Evolutionary conservation across 2,113 vertebrate species (phyloP).

Genomic region (Phylloscopus trochilus): DNA sequence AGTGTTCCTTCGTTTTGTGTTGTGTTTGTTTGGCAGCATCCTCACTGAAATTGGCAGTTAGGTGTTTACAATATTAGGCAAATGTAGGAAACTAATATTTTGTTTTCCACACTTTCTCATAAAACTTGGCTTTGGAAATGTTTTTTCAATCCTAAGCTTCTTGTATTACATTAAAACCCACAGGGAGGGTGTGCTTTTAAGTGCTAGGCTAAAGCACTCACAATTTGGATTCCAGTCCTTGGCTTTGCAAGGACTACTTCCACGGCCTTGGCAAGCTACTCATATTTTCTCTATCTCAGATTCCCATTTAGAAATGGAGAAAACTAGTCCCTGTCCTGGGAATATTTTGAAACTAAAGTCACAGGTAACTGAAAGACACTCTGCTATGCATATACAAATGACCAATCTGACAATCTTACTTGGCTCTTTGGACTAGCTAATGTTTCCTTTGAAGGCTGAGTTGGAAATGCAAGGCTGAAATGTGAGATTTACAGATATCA

Average conservation of each 20-base stretch:
- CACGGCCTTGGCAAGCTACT: neutral
- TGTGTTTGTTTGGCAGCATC: neutral
- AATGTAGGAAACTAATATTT: neutral
- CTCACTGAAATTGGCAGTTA: neutral
- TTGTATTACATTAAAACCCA: neutral
- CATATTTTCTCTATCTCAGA: neutral
- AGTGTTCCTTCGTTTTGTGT: neutral
- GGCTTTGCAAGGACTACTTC: neutral
- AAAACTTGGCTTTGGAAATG: neutral
- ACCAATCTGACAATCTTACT: neutral
- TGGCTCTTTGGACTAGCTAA: neutral
- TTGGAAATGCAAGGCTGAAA: constrained; percentile 7
- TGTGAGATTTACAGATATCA: neutral
- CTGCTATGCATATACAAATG: neutral
- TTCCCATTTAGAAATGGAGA: neutral
- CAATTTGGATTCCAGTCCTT: neutral
- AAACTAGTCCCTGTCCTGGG: neutral
- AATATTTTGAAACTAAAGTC: constrained; percentile 19
- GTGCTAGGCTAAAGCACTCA: neutral
- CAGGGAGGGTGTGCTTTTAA: neutral
- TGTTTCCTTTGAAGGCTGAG: constrained; percentile 36
- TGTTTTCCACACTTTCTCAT: neutral
- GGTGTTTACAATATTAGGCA: neutral
- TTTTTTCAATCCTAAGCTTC: neutral
- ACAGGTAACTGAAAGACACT: neutral